Base-by-base conservation (phyloP, 2,888 invertebrate genomes). In the Barypeithes pellucidus region DNA sequence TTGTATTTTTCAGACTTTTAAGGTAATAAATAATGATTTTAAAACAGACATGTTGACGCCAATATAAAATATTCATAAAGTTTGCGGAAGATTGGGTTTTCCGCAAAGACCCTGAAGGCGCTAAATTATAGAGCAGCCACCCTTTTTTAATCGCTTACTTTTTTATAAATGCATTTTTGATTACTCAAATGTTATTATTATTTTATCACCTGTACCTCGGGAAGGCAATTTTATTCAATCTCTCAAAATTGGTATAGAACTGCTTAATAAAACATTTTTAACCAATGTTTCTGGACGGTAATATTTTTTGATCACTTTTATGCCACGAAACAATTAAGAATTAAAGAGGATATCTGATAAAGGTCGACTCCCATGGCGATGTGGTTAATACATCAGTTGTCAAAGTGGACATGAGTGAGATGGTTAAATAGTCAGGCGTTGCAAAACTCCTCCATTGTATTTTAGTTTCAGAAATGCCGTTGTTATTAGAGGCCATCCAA, bases 51-150 rank as follows among this genome's bases (percentile, higher is more conserved):
- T n/a, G 24, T 22, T 50, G 50, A 50, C 50, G 50, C 20, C 50
- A 50, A 50, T 50, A 50, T 50, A 50, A 50, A 50, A 50, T 50
- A 50, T 50, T 50, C 50, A 50, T 50, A 22, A 22, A 50, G 20
- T 50, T 50, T 50, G 50, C 22, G 50, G 50, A 50, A 50, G 22
- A 50, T 50, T 50, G 50, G 22, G 50, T 22, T 50, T 50, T n/a
- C 22, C 50, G 24, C 50, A 24, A 50, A 24, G 22, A n/a, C 22
- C 50, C 50, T 50, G n/a, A 24, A n/a, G n/a, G 22, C 20, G 12
- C 22, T 50, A 50, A 50, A 50, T 50, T 50, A 50, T 50, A 50
- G 22, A 50, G 22, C 22, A 50, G 50, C 24, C n/a, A 50, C 50
- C 50, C 50, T 50, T 50, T 22, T 50, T 50, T 50, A 50, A 50